Evolutionary conservation across 2,888 invertebrate species (phyloP), one percentile per base, ranked within the genome.

Genomic region (Lepidocyrtinus sp.): DNA sequence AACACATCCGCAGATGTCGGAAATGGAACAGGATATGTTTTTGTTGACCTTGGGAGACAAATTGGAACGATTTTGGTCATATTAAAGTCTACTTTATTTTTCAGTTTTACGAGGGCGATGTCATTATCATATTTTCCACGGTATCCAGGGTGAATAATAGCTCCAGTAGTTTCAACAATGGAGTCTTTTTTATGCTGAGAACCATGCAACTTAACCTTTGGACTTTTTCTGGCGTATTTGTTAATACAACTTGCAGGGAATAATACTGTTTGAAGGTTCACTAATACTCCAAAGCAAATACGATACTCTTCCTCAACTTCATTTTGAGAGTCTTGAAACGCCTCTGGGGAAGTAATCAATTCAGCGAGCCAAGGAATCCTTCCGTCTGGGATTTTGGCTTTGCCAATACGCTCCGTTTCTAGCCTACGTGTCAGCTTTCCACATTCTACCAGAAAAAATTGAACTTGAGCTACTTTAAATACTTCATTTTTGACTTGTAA

Each of bases 211-310:
- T 46, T 71, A 0, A 77, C 71, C 55, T 61, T 59, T 0, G 77
- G 77, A 5, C 61, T 59, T 0, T 9, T 22, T n/a, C 25, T 50
- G 0, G 70, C 64, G 12, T 15, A n/a, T 24, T 69, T 64, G 25
- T 77, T 36, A 25, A 77, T 64, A 17, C 77, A 77, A 26, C 77
- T 77, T n/a, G 77, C 77, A 0, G 77, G 77, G 46, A 77, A 71
- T 0, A 77, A 3, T 7, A 59, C 65, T 0, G 71, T 50, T 71
- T 50, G 19, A 1, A 77, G 45, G 22, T 50, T 59, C 1, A 77
- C 46, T 7, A 77, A 15, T 0, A 67, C 61, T 45, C 77, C 77
- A 67, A 77, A 77, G 26, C 77, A 77, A 0, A 71, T 36, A 0
- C 55, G 59, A 26, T 55, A 71, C 25, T 77, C 71, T 0, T 70